These are phyloP conservation scores for Avahi laniger DNA, from an alignment of 2,797 vertebrate species.

Conservation along the genomic window DNA sequence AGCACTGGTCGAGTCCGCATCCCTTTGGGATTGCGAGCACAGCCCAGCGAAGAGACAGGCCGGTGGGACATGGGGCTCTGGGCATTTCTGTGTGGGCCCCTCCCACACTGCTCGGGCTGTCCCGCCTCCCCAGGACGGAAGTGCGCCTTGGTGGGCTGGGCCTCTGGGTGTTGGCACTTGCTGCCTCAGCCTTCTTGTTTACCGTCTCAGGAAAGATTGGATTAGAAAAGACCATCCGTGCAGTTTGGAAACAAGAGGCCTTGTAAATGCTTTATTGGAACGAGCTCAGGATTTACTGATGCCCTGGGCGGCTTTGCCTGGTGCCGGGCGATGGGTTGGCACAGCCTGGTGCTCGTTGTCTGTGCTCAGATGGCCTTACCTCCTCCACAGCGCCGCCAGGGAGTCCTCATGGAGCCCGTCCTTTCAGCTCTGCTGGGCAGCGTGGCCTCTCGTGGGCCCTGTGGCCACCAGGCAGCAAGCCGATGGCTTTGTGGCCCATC, in stretches of 20 bases:
- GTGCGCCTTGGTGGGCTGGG: accelerated
- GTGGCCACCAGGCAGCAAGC: neutral
- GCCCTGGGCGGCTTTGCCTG: neutral
- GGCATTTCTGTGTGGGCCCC: too few relatives aligned
- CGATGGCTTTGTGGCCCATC: neutral
- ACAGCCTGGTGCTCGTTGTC: accelerated
- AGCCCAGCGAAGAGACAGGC: accelerated
- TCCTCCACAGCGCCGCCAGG: accelerated
- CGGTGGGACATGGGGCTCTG: neutral
- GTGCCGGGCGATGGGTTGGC: neutral
- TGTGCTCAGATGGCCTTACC: accelerated
- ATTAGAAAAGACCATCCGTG: accelerated
- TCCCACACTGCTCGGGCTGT: accelerated
- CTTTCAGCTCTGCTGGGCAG: neutral
- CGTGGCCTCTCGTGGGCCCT: neutral
- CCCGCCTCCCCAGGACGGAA: accelerated
- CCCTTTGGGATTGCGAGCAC: neutral
- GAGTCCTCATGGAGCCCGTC: neutral
- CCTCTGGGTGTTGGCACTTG: accelerated
- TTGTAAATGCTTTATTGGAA: neutral
- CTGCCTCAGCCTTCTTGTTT: accelerated
- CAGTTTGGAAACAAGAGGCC: neutral
- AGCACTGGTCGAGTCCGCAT: accelerated
- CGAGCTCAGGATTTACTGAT: neutral
- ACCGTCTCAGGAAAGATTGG: neutral